Conservation (phyloP, 2,113 vertebrate genomes). For the Pterocles orientalis region DNA sequence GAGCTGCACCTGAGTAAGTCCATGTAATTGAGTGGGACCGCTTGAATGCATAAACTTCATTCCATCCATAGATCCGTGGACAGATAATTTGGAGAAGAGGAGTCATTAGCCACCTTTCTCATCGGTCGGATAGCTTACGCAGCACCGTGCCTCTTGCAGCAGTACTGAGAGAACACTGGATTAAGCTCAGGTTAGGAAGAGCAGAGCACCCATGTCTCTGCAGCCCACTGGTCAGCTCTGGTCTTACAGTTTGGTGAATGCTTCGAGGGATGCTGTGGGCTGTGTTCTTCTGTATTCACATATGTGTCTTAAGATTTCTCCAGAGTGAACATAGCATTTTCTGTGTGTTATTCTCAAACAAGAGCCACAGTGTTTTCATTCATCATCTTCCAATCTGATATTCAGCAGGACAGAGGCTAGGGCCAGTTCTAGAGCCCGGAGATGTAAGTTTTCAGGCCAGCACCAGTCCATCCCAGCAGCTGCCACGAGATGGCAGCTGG, state of each 20-base stretch:
- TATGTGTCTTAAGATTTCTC: rapidly evolving
- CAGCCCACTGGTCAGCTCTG: not conserved
- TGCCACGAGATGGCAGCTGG: conserved; percentile 78
- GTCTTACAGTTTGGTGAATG: rapidly evolving
- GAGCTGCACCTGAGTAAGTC: not conserved
- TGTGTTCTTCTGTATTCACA: rapidly evolving
- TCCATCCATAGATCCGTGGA: not conserved
- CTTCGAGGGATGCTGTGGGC: not conserved
- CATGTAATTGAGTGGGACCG: not conserved
- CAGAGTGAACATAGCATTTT: not conserved
- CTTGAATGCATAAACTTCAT: not conserved
- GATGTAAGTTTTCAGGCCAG: rapidly evolving
- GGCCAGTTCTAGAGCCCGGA: not conserved
- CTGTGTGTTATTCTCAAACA: rapidly evolving
- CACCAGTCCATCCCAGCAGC: conserved; percentile 37
- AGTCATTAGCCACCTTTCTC: not conserved
- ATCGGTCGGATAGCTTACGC: not conserved
- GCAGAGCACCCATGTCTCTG: not conserved
- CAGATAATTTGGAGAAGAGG: not conserved
- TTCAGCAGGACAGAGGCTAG: not conserved
- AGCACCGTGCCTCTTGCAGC: not conserved
- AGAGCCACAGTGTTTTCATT: not conserved
- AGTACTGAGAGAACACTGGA: rapidly evolving
- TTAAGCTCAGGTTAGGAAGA: not conserved
- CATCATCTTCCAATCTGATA: rapidly evolving